Base-by-base conservation (phyloP, 2,797 vertebrate species). In the Cyclopterus lumpus region DNA sequence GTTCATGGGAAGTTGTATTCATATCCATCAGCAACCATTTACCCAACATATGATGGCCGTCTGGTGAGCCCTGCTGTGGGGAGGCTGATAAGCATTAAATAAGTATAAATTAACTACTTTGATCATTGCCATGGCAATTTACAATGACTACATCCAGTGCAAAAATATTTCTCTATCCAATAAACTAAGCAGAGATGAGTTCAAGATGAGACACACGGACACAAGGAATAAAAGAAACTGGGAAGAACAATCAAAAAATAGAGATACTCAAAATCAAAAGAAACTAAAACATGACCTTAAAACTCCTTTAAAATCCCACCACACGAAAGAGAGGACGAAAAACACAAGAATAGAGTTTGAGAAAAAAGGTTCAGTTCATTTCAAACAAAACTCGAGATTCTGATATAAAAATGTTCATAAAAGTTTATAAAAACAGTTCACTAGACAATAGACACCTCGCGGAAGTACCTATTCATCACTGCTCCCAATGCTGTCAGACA, bases 21-120 rank as follows among this genome's bases (percentile, higher is more conserved):
- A 34, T 4, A 7, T 67, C 20, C 24, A 36, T 15, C 2, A 28
- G 59, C 48, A 61, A 68, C 22, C 0, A 2, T 40, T 63, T 10
- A 24, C 48, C 22, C 20, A 57, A 78, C 73, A 24, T 15, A 8
- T 67, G 20, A 53, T 20, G 5, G 3, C 9, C 16, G n/a, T 67
- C 26, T 71, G 12, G 0, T 61, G 36, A 64, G 75, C 34, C 16
- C 44, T 59, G 71, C 10, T 38, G 49, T 22, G 32, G 20, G 40
- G 69, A 61, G 38, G 34, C 49, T 16, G 67, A 73, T 14, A 48
- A 11, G 8, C 1, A 55, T 82, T 83, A 79, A 90, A 82, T 88
- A 78, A 18, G 4, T 66, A 83, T 79, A 89, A 84, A 83, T 83
- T 30, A 80, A 71, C 40, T n/a, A 55, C 14, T 76, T n/a, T 38